Conservation (phyloP, 37 sponge, comb jelly and placozoan species). For the Chondrosia reniformis region DNA sequence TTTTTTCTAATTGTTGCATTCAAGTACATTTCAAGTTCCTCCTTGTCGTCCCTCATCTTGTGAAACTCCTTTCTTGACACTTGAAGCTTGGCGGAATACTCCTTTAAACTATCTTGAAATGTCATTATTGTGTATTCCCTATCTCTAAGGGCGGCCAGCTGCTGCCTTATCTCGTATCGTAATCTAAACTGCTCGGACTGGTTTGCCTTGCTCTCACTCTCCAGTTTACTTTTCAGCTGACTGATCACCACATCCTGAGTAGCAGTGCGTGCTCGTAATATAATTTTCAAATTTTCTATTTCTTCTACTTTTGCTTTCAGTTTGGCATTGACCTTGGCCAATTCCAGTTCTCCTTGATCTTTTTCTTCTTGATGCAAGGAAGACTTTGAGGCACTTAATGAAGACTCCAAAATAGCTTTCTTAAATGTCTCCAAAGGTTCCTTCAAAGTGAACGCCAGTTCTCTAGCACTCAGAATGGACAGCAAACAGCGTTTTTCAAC, state of each 20-base stretch:
- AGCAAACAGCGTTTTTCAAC: constrained; percentile 36
- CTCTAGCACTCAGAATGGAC: constrained; percentile 28
- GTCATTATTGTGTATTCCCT: neutral
- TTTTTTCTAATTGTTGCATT: constrained; percentile 71
- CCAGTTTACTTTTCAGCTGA: constrained; percentile 63
- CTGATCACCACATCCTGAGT: constrained; percentile 66
- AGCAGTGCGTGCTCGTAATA: constrained; percentile 63
- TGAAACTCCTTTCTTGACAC: constrained; percentile 48
- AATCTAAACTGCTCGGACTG: constrained; percentile 50
- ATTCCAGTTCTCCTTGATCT: constrained; percentile 30
- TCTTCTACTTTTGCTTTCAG: constrained; percentile 58
- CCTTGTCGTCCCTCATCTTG: constrained; percentile 49
- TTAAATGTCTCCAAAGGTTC: constrained; percentile 66
- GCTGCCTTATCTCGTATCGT: constrained; percentile 40
- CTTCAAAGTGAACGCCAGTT: constrained; percentile 43
- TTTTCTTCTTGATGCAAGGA: neutral
- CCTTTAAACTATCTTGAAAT: neutral
- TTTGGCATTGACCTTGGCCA: constrained; percentile 39
- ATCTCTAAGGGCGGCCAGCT: neutral
- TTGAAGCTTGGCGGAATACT: constrained; percentile 34
- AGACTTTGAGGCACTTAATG: neutral
- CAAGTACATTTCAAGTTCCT: constrained; percentile 42
- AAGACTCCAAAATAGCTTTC: constrained; percentile 44
- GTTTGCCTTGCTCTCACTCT: constrained; percentile 51
- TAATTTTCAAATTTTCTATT: constrained; percentile 54